Conservation (phyloP, 2,888 invertebrate species). For the Gymnoscelis rufifasciata region DNA sequence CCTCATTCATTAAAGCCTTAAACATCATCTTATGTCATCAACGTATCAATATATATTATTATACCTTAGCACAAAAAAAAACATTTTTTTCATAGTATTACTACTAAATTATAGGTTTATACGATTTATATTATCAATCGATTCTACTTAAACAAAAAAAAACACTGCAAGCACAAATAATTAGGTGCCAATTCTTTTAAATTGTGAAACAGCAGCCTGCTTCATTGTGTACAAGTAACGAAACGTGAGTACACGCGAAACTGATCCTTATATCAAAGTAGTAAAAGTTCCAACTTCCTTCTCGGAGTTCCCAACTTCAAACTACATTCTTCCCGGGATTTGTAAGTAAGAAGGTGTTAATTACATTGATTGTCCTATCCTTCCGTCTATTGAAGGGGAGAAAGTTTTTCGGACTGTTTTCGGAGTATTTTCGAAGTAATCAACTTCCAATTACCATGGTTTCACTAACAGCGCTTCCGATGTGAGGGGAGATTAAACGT, state of each 20-base stretch:
- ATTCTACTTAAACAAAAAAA: not conserved
- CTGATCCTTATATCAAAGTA: not conserved
- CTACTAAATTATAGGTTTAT: no score
- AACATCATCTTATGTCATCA: no score
- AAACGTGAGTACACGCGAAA: not conserved
- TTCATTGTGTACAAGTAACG: no score
- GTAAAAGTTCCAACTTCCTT: not conserved
- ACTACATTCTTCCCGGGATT: slow-evolving; percentile 7
- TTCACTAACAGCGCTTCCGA: slow-evolving; percentile 25
- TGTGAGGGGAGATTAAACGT: slow-evolving; percentile 9
- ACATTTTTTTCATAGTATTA: no score
- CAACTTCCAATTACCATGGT: slow-evolving; percentile 27
- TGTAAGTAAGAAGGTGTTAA: slow-evolving; percentile 25
- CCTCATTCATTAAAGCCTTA: no score
- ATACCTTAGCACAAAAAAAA: no score
- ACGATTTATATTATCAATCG: no score
- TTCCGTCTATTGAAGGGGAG: slow-evolving; percentile 19
- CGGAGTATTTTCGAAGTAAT: slow-evolving; percentile 12
- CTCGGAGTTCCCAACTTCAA: slow-evolving; percentile 3
- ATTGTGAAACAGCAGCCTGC: not conserved
- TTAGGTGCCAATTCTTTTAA: not conserved
- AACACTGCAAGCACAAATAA: not conserved
- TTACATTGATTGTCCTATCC: slow-evolving; percentile 28
- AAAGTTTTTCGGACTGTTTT: slow-evolving; percentile 23
- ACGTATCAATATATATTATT: no score